These are phyloP conservation scores for Hermetia illucens DNA, from an alignment of 1,140 invertebrate genomes.

Conservation along the genomic window DNA sequence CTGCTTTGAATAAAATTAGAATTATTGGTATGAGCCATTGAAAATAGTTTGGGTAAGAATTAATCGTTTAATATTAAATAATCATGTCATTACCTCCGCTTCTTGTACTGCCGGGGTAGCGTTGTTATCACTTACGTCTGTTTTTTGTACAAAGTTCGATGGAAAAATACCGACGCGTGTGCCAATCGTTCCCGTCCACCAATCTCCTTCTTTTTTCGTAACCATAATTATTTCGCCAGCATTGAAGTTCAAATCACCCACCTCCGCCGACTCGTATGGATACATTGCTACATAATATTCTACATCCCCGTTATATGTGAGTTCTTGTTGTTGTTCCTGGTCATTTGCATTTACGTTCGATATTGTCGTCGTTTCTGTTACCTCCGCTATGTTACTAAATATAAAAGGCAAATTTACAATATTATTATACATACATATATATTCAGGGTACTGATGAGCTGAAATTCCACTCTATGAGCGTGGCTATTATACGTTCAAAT, in stretches of 20 bases:
- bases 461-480: neutral
- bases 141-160: slow-evolving; percentile 70
- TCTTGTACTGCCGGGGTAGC: too few relatives aligned
- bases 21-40: too few relatives aligned
- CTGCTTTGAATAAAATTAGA: too few relatives aligned
- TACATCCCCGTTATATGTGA: slow-evolving; percentile 28
- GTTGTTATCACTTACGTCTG: too few relatives aligned
- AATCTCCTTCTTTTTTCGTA: slow-evolving; percentile 82
- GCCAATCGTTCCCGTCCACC: slow-evolving; percentile 92
- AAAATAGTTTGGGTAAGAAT: too few relatives aligned
- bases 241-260: slow-evolving; percentile 82
- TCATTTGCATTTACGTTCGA: neutral
- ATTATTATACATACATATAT: too few relatives aligned
- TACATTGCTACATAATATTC: slow-evolving; percentile 77
- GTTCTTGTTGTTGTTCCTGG: too few relatives aligned
- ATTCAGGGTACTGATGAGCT: too few relatives aligned
- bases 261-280: slow-evolving; percentile 73
- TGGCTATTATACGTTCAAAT: too few relatives aligned
- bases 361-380: slow-evolving; percentile 9
- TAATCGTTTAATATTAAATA: too few relatives aligned
- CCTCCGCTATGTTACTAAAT: slow-evolving; percentile 37
- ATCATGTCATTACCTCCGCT: too few relatives aligned
- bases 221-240: slow-evolving; percentile 83
- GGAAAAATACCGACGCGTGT: slow-evolving; percentile 85
- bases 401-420: slow-evolving; percentile 2